Evolutionary conservation across 2,888 invertebrate species (phyloP), one percentile per base, ranked within the genome.

Genomic region (Dyspetes luteomarginatus): DNA sequence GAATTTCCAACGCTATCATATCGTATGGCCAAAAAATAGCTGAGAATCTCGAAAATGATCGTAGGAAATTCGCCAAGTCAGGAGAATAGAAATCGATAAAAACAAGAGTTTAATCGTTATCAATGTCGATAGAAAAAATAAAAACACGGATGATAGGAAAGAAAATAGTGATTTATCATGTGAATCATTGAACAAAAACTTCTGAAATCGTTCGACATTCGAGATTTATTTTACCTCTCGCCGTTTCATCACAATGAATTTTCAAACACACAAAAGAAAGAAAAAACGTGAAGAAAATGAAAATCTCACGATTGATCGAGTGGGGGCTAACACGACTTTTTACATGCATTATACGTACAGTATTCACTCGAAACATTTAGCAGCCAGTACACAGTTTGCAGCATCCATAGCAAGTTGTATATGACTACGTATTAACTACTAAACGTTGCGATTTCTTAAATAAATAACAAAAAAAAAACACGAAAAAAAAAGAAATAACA

Each of bases 291-390:
- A 26, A 28, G 43, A 7, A 64, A 60, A 60, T 0, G 0, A 36
- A 75, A 50, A 19, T 19, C n/a, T 19, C 56, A 83, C 76, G 80
- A 82, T 84, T 75, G 73, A 83, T 83, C 84, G 81, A 71, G 65
- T 82, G 83, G 85, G n/a, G 83, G 80, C 83, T 72, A 82, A 75
- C 76, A 83, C n/a, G n/a, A 87, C 84, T 84, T 88, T 89, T 87
- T 85, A 87, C 86, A 86, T 85, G 86, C 87, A 88, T 87, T 87
- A 88, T 88, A 88, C 88, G 81, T 89, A 88, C 91, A 91, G 91
- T 91, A 91, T 91, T 91, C 88, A 89, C 87, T 87, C 85, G 87
- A 85, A 88, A 90, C 88, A 88, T 90, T 90, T 90, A 90, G 88
- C 89, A 90, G 89, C 88, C 91, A 89, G 90, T 90, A 90, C 86